Evolutionary conservation across 2,797 vertebrate genomes (phyloP).

Genomic region (Hyperoplus lanceolatus): DNA sequence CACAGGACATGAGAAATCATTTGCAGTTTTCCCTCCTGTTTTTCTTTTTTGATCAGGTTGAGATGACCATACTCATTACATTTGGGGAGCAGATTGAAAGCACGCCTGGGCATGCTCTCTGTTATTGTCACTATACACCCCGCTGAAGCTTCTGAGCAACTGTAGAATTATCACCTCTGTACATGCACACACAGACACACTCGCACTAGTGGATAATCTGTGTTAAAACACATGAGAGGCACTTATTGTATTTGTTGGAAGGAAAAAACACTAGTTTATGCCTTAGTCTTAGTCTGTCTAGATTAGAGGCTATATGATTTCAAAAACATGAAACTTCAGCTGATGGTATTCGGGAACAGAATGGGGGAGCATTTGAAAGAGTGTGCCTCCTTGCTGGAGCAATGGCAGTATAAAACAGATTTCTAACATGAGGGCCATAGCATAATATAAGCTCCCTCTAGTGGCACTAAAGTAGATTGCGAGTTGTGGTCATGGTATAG

Average conservation of each 20-base stretch:
- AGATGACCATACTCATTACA: conserved; percentile 74
- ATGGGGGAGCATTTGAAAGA: conserved; percentile 35
- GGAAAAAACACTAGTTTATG: conserved; percentile 19
- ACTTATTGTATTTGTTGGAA: conserved; percentile 46
- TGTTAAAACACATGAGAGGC: conserved; percentile 33
- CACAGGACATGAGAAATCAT: conserved; percentile 82
- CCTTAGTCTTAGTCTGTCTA: conserved; percentile 12
- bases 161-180: conserved; percentile 84
- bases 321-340: conserved; percentile 17
- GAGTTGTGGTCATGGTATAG: neutral
- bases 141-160: conserved; percentile 67
- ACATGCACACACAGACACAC: conserved; percentile 32
- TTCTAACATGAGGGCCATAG: conserved; percentile 32
- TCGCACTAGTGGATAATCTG: conserved; percentile 45
- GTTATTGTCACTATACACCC: conserved; percentile 78
- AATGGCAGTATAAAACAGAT: conserved; percentile 25
- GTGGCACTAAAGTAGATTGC: conserved; percentile 77
- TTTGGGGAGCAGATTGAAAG: conserved; percentile 79
- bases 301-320: conserved; percentile 8
- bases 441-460: conserved; percentile 86
- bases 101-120: conserved; percentile 79
- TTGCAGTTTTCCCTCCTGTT: conserved; percentile 77
- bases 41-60: conserved; percentile 78
- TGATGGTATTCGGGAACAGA: conserved; percentile 32
- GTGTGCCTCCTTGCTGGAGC: conserved; percentile 28